phyloP scores from a whole-genome alignment of 2,797 vertebrate species.

The Protosalanx chinensis region DNA sequence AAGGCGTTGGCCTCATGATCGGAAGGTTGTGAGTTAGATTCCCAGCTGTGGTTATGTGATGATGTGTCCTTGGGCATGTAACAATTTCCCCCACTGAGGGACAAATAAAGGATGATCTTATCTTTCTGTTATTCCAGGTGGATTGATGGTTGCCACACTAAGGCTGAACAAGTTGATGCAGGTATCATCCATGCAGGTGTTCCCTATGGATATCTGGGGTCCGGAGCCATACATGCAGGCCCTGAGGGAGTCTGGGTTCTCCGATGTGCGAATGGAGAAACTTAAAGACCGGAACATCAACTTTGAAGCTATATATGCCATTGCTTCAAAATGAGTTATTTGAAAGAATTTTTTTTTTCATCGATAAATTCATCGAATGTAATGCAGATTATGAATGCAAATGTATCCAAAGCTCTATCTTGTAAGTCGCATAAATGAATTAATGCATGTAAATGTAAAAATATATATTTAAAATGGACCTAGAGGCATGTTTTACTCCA shows the following conservation, averaged over 20 bases:
- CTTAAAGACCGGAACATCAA: conserved; percentile 30
- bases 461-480: too few relatives aligned
- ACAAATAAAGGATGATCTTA: too few relatives aligned
- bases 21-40: too few relatives aligned
- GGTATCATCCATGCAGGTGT: conserved; percentile 33
- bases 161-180: conserved; percentile 29
- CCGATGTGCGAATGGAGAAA: conserved; percentile 62
- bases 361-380: background rate
- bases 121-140: background rate
- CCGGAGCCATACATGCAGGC: conserved; percentile 68
- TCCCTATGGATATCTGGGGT: conserved; percentile 51
- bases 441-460: too few relatives aligned
- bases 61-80: too few relatives aligned
- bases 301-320: conserved; percentile 70
- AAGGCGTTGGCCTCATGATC: too few relatives aligned
- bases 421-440: too few relatives aligned
- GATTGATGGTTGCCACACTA: background rate
- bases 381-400: background rate
- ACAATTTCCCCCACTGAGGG: too few relatives aligned
- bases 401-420: too few relatives aligned
- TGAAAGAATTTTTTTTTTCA: too few relatives aligned
- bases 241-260: conserved; percentile 65
- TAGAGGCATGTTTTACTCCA: too few relatives aligned
- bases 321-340: conserved; percentile 54
- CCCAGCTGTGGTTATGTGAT: too few relatives aligned